Conservation (phyloP, 2,113 vertebrate genomes). For the Dromiciops gliroides region DNA sequence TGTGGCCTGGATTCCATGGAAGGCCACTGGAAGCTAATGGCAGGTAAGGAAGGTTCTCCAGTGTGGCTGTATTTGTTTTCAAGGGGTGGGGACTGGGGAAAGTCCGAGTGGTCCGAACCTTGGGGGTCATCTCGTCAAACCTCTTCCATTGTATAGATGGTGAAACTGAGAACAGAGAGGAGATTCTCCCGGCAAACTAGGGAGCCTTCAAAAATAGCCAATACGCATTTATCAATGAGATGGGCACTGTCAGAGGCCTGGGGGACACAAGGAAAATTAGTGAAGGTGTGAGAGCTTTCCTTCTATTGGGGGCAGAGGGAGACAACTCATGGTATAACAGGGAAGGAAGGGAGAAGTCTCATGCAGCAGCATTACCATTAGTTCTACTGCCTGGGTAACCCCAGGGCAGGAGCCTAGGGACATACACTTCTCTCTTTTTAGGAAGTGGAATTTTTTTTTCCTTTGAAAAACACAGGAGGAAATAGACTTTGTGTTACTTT, state of each 20-base stretch:
- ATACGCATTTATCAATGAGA: neutral
- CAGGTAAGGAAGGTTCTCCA: conserved; percentile 69
- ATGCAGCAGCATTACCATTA: neutral
- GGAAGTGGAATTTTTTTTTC: conserved; percentile 6
- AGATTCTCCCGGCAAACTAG: neutral
- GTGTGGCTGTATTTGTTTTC: neutral
- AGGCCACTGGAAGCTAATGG: conserved; percentile 54
- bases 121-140: neutral
- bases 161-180: neutral
- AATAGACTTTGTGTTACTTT: neutral
- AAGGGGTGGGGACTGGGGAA: neutral
- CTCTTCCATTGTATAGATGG: neutral
- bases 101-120: neutral
- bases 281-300: neutral
- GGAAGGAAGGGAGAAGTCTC: neutral
- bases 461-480: conserved; percentile 10
- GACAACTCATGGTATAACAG: rapidly evolving
- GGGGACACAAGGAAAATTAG: no score
- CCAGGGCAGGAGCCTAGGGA: neutral
- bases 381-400: rapidly evolving
- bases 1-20: conserved; percentile 46
- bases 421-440: neutral
- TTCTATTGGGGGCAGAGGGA: neutral
- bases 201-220: neutral
- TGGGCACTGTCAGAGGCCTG: no score